Evolutionary conservation across 2,888 invertebrate species (phyloP).

Genomic region (Gonocerus acuteangulatus): DNA sequence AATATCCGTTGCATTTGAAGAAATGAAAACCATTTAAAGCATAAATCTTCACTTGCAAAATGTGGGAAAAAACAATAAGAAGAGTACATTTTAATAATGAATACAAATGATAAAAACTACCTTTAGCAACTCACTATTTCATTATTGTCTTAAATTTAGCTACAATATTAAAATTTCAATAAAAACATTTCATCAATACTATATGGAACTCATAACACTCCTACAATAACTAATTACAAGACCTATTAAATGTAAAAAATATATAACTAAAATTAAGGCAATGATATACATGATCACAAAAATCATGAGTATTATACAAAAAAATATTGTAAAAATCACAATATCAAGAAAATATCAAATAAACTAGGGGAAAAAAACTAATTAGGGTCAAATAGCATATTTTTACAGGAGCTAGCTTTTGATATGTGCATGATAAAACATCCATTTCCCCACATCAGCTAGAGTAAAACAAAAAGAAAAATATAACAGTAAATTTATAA

Average conservation of each 20-base stretch:
- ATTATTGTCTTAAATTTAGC: slow-evolving; percentile 25
- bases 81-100: neutral
- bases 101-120: slow-evolving; percentile 2
- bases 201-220: slow-evolving; percentile 4
- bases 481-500: too few relatives aligned
- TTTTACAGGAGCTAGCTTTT: slow-evolving; percentile 3
- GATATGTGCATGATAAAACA: slow-evolving; percentile 18
- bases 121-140: slow-evolving; percentile 5
- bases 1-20: neutral
- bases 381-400: too few relatives aligned
- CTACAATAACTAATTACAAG: slow-evolving; percentile 11
- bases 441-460: neutral
- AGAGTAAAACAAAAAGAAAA: neutral
- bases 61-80: too few relatives aligned
- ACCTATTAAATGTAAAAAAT: slow-evolving; percentile 10
- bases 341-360: neutral
- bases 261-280: slow-evolving; percentile 1
- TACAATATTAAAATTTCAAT: slow-evolving; percentile 8
- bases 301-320: slow-evolving; percentile 13
- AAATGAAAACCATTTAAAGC: neutral
- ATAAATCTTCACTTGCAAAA: neutral
- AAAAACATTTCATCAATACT: neutral
- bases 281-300: slow-evolving; percentile 1
- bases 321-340: slow-evolving; percentile 5
- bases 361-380: neutral